Base-by-base conservation (phyloP, 2,888 invertebrate species). In the Heteropelma amictum region DNA sequence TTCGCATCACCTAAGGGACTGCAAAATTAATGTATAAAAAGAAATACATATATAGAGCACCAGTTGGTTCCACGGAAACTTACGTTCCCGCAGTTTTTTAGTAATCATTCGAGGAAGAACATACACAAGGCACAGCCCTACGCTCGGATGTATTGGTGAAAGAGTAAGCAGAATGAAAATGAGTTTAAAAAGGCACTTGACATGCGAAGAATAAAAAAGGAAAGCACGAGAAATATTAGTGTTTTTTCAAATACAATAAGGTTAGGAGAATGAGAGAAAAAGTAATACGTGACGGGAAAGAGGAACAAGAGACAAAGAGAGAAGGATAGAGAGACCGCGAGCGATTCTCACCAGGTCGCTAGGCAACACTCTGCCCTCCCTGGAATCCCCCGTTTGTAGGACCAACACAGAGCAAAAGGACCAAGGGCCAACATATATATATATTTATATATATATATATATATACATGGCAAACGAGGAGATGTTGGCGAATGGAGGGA, bases 401-500 rank as follows among this genome's bases (percentile, higher is more conserved):
- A 73, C 68, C 58, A 53, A 33, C 56, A 58, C 49, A 49, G 38
- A 47, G 26, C 26, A 38, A 28, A 67, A 67, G 67, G 56, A 67
- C 38, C 56, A 28, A 47, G 54, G 38, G 38, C 19, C 64, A 26
- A 33, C 40, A 21, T 35, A 10, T 45, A 54, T 12, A 28, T 4
- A 45, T 21, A 12, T 38, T 23, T 12, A 38, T 8, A 54, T 10
- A 42, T 10, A 35, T 8, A 49, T 17, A 38, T 21, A 47, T 38
- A 30, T 21, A 40, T 21, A 47, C 58, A 54, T 58, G 69, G 58
- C 23, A 19, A 40, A 35, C 19, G 35, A 30, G 42, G 45, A 64
- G 49, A 14, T 33, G 30, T 81, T 84, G 81, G 83, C 84, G 86
- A 86, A 83, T 85, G 83, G 85, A 84, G 82, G 81, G 33, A 28